Evolutionary conservation across 1,140 invertebrate genomes (phyloP).

Genomic region (Nasonia giraulti): DNA sequence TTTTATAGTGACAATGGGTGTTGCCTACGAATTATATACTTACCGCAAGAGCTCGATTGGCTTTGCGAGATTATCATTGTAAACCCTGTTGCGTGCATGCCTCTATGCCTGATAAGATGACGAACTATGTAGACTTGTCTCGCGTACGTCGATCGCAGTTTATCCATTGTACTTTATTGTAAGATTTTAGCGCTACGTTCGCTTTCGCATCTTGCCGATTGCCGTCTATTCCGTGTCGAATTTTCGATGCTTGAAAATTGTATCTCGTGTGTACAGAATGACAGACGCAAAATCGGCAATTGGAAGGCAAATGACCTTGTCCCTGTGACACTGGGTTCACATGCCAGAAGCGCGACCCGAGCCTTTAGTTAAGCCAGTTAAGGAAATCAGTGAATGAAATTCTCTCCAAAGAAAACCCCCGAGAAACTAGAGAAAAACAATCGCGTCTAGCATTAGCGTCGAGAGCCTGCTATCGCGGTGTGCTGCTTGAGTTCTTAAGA

Average conservation of each 20-base stretch:
- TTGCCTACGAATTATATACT: neutral
- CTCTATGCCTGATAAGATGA: neutral
- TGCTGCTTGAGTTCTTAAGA: slow-evolving; percentile 67
- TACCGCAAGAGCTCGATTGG: neutral
- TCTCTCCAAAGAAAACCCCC: slow-evolving; percentile 44
- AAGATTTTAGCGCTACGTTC: neutral
- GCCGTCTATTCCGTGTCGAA: neutral
- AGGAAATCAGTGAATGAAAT: slow-evolving; percentile 24
- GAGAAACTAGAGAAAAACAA: slow-evolving; percentile 24
- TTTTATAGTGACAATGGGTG: slow-evolving; percentile 28
- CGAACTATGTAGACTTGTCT: neutral
- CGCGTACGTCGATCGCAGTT: slow-evolving; percentile 1
- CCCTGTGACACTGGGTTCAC: too few relatives aligned
- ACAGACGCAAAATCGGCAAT: neutral
- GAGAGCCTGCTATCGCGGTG: slow-evolving; percentile 61
- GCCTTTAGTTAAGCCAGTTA: slow-evolving; percentile 31
- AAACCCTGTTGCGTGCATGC: slow-evolving; percentile 3
- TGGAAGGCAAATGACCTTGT: neutral
- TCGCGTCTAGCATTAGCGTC: slow-evolving; percentile 31
- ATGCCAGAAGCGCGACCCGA: neutral
- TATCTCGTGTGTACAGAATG: too few relatives aligned
- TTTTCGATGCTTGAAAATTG: neutral
- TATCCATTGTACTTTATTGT: neutral
- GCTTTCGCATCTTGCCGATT: neutral
- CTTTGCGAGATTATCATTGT: neutral